phyloP scores from a whole-genome alignment of 1,140 invertebrate species.

The Drosophila grimshawi region DNA sequence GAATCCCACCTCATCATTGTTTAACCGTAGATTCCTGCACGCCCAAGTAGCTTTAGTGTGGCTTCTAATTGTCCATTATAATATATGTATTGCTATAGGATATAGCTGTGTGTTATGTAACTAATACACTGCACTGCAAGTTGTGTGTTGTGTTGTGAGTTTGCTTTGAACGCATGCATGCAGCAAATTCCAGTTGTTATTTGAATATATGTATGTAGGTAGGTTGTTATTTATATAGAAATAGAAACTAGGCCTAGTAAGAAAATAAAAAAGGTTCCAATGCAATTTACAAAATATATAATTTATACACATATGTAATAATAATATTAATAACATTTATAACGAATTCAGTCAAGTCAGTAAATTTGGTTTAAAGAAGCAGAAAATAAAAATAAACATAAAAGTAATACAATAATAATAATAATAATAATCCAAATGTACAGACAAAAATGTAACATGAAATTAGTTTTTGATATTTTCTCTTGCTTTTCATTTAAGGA shows the following conservation, averaged over 20 bases:
- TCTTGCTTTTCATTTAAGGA: slow-evolving; percentile 58
- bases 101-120: slow-evolving; percentile 8
- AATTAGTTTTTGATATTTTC: slow-evolving; percentile 36
- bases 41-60: slow-evolving; percentile 40
- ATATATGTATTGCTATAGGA: slow-evolving; percentile 1
- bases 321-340: slow-evolving; percentile 78
- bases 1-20: not conserved
- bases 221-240: slow-evolving; percentile 16
- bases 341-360: slow-evolving; percentile 81
- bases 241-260: slow-evolving; percentile 41
- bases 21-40: slow-evolving; percentile 8
- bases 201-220: slow-evolving; percentile 17
- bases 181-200: slow-evolving; percentile 7
- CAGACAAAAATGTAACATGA: slow-evolving; percentile 45
- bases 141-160: slow-evolving; percentile 6
- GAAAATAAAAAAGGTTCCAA: slow-evolving; percentile 56
- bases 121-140: slow-evolving; percentile 32
- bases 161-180: slow-evolving; percentile 15
- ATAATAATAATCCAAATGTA: slow-evolving; percentile 60
- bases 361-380: slow-evolving; percentile 79
- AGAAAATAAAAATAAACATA: slow-evolving; percentile 63
- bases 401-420: slow-evolving; percentile 39
- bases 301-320: slow-evolving; percentile 73
- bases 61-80: slow-evolving; percentile 14
- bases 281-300: slow-evolving; percentile 75